Evolutionary conservation across 2,797 vertebrate genomes (phyloP), one percentile per base, ranked within the genome.

Genomic region (Falco rusticolus): DNA sequence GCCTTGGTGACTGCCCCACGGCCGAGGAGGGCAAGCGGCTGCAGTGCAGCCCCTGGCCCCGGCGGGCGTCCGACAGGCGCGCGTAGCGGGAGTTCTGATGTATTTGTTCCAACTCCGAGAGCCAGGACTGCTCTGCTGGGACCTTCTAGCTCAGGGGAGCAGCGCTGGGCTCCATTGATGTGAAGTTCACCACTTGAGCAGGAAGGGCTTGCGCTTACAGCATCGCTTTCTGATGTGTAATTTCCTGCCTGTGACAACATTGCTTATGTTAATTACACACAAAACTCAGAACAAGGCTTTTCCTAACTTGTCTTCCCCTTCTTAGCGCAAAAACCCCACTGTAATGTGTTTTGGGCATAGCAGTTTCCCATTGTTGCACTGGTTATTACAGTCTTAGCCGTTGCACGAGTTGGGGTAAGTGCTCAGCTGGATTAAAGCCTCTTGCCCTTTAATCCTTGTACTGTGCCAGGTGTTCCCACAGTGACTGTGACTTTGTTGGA

Each of bases 401-500:
- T 5, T 20, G 33, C n/a, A 3, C 0, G 0, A 6, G 1, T 3
- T 8, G 28, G 82, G 66, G 2, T 34, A 16, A 50, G 41, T 41
- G 47, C 64, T 82, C 26, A 12, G 41, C 57, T 13, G 50, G 26
- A 37, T 29, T 60, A 2, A 20, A 37, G 47, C 28, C 69, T 41
- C 20, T 21, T 3, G 4, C 12, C 0, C 8, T 12, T 24, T 24
- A 10, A 1, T 7, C 25, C 37, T 22, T 33, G 19, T 69, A 6
- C 10, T 0, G 2, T 28, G 25, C n/a, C 14, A 11, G 17, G 13
- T 20, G 37, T 57, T 86, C 16, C 47, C 21, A 59, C 66, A 16
- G 57, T 0, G 0, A 9, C 26, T 2, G 0, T 2, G 10, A 47
- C 71, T 57, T 41, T 56, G 6, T 0, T 8, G 45, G 54, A 43